These are phyloP conservation scores for Parnassius glacialis DNA, from an alignment of 2,888 invertebrate genomes.

Conservation along the genomic window DNA sequence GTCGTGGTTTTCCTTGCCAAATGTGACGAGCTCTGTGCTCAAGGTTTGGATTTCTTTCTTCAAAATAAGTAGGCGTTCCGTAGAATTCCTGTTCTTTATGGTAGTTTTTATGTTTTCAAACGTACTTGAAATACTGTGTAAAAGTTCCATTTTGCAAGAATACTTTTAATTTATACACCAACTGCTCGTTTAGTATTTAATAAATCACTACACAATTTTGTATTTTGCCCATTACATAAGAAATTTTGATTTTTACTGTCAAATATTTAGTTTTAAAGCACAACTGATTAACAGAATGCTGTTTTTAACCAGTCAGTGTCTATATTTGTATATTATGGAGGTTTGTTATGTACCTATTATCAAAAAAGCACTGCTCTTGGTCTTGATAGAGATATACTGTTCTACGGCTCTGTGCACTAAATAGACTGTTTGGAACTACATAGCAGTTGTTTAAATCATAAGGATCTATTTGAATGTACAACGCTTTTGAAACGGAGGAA, in stretches of 20 bases:
- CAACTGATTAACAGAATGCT: neutral
- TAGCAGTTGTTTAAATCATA: no score
- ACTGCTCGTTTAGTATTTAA: neutral
- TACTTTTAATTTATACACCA: conserved; percentile 18
- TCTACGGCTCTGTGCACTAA: no score
- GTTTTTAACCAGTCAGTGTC: neutral
- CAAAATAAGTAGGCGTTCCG: conserved; percentile 51
- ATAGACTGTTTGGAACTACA: no score
- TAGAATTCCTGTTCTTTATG: conserved; percentile 57
- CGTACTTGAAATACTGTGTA: conserved; percentile 53
- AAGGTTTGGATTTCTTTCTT: conserved; percentile 61
- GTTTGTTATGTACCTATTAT: no score
- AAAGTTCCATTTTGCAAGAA: conserved; percentile 51
- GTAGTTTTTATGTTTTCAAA: conserved; percentile 58
- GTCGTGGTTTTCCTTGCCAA: conserved; percentile 65
- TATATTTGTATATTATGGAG: no score
- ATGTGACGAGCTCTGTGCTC: conserved; percentile 52
- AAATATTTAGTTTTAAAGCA: conserved; percentile 1
- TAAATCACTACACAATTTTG: conserved; percentile 19
- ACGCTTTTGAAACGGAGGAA: no score
- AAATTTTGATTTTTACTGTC: conserved; percentile 13
- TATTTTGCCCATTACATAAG: conserved; percentile 1
- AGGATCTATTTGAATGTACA: no score
- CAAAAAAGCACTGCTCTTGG: no score
- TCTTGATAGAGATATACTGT: no score